Conservation (phyloP, 2,888 invertebrate genomes). For the Hypena proboscidalis region DNA sequence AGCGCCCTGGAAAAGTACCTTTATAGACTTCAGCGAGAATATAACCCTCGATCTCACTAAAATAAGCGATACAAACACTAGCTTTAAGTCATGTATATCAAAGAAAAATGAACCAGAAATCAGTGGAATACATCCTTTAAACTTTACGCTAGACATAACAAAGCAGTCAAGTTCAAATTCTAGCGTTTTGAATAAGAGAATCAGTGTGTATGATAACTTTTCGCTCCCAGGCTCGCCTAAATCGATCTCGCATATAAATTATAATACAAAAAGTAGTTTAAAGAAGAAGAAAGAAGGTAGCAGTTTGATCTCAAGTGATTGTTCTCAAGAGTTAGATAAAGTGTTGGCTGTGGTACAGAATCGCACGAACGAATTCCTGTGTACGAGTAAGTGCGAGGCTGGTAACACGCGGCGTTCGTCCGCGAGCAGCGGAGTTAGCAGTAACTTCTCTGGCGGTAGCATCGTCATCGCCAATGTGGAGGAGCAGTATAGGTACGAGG, state of each 20-base stretch:
- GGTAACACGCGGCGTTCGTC: conserved; percentile 75
- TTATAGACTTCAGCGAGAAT: conserved; percentile 53
- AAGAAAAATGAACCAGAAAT: conserved; percentile 59
- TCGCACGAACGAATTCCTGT: conserved; percentile 72
- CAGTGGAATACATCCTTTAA: conserved; percentile 64
- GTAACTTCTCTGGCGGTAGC: conserved; percentile 69
- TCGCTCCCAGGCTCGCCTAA: conserved; percentile 75
- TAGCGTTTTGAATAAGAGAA: conserved; percentile 47
- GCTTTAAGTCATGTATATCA: conserved; percentile 69
- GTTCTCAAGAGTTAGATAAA: conserved; percentile 59
- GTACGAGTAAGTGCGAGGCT: conserved; percentile 52
- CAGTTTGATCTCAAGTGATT: conserved; percentile 51
- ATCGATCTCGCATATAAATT: conserved; percentile 70
- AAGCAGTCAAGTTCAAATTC: conserved; percentile 29
- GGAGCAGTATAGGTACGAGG: conserved; percentile 91
- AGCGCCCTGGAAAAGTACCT: conserved; percentile 54
- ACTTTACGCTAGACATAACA: conserved; percentile 53
- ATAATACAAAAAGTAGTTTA: conserved; percentile 67
- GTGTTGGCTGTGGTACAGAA: conserved; percentile 71
- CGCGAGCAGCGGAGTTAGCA: conserved; percentile 77
- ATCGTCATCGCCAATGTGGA: conserved; percentile 86
- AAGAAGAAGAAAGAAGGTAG: conserved; percentile 49
- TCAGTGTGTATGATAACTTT: conserved; percentile 74
- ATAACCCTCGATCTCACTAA: conserved; percentile 60
- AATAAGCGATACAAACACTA: conserved; percentile 53